phyloP scores from a whole-genome alignment of 2,797 vertebrate genomes.

The Kryptolebias ocellatus region DNA sequence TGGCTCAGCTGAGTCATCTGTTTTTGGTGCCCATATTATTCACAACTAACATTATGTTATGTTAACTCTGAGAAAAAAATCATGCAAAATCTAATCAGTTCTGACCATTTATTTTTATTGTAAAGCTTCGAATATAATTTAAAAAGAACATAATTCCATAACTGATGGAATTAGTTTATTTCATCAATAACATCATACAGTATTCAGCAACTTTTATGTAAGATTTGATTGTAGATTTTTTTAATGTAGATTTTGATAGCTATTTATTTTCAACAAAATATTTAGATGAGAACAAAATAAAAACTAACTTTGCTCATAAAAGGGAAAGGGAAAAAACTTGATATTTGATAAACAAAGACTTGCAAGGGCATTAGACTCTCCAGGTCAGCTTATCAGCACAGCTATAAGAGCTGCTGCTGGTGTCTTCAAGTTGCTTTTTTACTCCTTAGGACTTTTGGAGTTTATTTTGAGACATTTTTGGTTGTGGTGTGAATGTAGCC shows the following conservation, averaged over 20 bases:
- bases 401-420: constrained; percentile 43
- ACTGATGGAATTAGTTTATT: background rate
- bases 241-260: no score
- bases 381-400: constrained; percentile 36
- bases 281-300: no score
- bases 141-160: background rate
- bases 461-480: constrained; percentile 23
- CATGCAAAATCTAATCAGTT: background rate
- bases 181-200: background rate
- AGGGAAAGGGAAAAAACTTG: constrained; percentile 23
- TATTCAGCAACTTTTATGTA: no score
- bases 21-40: background rate
- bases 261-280: no score
- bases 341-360: constrained; percentile 43
- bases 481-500: constrained; percentile 33
- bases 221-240: no score
- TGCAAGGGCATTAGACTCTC: constrained; percentile 42
- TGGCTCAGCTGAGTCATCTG: background rate
- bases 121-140: background rate
- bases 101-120: background rate
- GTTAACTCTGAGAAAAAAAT: background rate
- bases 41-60: background rate
- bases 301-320: no score
- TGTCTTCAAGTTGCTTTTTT: constrained; percentile 37
- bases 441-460: constrained; percentile 22